These are phyloP conservation scores for Lepus townsendii DNA, from an alignment of 2,797 vertebrate species.

Conservation along the genomic window DNA sequence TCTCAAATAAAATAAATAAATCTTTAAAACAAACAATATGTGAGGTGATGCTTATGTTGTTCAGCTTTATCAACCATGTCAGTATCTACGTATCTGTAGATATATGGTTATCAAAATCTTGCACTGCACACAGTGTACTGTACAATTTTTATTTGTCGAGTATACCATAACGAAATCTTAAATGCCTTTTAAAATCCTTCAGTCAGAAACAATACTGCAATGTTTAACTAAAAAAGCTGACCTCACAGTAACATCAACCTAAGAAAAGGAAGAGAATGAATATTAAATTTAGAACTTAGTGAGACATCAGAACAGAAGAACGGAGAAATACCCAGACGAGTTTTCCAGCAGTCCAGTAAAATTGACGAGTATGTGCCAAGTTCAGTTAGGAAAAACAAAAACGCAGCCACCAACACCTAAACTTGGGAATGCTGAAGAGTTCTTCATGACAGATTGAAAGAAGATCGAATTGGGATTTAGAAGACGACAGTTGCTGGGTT, in stretches of 20 bases:
- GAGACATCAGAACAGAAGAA: neutral
- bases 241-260: neutral
- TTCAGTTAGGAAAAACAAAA: neutral
- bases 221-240: neutral
- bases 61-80: neutral
- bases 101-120: neutral
- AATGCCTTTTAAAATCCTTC: neutral
- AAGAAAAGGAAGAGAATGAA: neutral
- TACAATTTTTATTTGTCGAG: neutral
- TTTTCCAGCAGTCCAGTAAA: neutral
- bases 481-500: neutral
- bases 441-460: neutral
- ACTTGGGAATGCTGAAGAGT: neutral
- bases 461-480: neutral
- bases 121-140: neutral
- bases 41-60: neutral
- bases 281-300: neutral
- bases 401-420: neutral
- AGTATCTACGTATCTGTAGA: no score
- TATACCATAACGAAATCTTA: neutral
- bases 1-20: no score
- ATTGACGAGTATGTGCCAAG: neutral
- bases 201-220: neutral
- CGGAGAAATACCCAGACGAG: neutral
- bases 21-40: neutral